phyloP scores from a whole-genome alignment of 1,140 invertebrate genomes.

The Megalonaias nervosa region DNA sequence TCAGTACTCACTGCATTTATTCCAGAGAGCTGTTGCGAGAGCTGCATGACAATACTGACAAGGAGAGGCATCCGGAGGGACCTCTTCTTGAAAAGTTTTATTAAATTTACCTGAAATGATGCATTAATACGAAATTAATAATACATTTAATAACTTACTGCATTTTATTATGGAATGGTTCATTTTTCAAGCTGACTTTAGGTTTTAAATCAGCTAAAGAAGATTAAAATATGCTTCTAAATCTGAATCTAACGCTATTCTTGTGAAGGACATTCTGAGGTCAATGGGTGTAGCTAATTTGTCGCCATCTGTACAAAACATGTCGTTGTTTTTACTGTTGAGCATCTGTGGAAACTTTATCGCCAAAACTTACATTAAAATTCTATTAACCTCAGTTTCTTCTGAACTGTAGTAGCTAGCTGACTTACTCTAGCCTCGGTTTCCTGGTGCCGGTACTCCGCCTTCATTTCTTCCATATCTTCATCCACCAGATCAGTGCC shows the following conservation, averaged over 20 bases:
- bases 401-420: not conserved
- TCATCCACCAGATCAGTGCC: conserved; percentile 84
- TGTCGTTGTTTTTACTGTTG: too few relatives aligned
- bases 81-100: conserved; percentile 46
- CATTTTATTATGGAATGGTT: too few relatives aligned
- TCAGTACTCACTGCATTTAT: conserved; percentile 85
- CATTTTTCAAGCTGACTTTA: too few relatives aligned
- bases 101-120: conserved; percentile 46
- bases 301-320: too few relatives aligned
- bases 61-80: conserved; percentile 85
- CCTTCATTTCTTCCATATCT: conserved; percentile 90
- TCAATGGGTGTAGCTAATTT: too few relatives aligned
- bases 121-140: not conserved
- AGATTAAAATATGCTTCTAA: too few relatives aligned
- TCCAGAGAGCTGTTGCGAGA: conserved; percentile 91
- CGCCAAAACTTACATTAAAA: too few relatives aligned
- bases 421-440: conserved; percentile 51
- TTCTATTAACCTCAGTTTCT: too few relatives aligned
- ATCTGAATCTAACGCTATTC: too few relatives aligned
- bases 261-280: too few relatives aligned
- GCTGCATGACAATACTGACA: conserved; percentile 87
- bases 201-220: too few relatives aligned
- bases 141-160: not conserved
- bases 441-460: conserved; percentile 78
- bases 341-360: too few relatives aligned